These are phyloP conservation scores for Tachystola acroxantha DNA, from an alignment of 2,888 invertebrate species.

Conservation along the genomic window DNA sequence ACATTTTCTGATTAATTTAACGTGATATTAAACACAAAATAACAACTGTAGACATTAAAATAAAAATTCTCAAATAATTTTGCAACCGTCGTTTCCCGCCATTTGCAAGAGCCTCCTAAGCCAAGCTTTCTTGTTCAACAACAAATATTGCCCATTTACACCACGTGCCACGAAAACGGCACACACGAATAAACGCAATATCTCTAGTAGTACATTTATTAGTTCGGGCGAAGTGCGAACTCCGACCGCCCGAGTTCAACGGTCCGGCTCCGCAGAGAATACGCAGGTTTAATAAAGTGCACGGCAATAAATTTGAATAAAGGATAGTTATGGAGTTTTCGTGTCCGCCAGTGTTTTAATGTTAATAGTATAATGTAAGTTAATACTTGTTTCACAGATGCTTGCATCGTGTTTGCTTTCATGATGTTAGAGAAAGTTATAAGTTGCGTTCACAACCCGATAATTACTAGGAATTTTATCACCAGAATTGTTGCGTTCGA, in stretches of 20 bases:
- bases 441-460: too few species aligned
- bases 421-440: background rate
- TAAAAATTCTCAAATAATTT: too few species aligned
- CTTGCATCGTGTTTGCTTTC: constrained; percentile 11
- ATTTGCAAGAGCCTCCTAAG: too few species aligned
- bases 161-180: constrained; percentile 32
- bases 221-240: constrained; percentile 27
- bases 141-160: constrained; percentile 26
- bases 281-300: constrained; percentile 57
- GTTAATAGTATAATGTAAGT: constrained; percentile 27
- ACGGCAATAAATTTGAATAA: constrained; percentile 72
- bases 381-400: constrained; percentile 1
- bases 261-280: constrained; percentile 32
- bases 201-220: constrained; percentile 15
- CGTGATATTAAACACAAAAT: too few species aligned
- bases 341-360: constrained; percentile 55
- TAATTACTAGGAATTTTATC: too few species aligned
- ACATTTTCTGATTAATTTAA: too few species aligned
- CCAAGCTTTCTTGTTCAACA: too few species aligned
- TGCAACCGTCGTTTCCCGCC: too few species aligned
- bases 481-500: too few species aligned
- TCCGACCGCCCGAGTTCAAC: constrained; percentile 42
- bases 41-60: too few species aligned
- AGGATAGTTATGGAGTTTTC: constrained; percentile 67
- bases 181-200: constrained; percentile 22